Evolutionary conservation across 2,113 vertebrate genomes (phyloP).

Genomic region (Psammodynastes pulverulentus): DNA sequence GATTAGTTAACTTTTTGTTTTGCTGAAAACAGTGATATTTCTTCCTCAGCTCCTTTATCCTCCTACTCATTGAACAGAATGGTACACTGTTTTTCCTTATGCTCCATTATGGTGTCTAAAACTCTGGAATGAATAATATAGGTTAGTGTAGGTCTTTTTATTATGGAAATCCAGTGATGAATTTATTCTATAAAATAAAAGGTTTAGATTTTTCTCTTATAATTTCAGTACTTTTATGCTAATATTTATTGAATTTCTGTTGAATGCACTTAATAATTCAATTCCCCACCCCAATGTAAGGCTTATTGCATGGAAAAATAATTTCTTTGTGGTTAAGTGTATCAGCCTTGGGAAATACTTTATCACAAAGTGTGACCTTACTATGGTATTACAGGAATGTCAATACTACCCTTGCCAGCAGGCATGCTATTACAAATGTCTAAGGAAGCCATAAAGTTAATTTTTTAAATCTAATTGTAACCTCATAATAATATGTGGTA

Average conservation of each 20-base stretch:
- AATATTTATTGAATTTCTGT: neutral
- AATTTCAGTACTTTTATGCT: neutral
- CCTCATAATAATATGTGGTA: too few species aligned
- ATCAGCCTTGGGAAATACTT: neutral
- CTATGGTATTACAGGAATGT: neutral
- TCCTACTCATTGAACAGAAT: constrained; percentile 10
- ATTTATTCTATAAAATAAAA: neutral
- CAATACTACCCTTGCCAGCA: neutral
- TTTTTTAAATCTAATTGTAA: neutral
- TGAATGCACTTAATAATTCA: neutral
- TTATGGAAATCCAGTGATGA: constrained; percentile 18
- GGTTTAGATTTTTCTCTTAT: neutral
- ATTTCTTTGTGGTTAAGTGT: neutral
- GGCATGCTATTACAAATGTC: neutral
- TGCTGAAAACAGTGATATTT: neutral
- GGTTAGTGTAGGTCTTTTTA: neutral
- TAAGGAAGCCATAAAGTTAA: neutral
- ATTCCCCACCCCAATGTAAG: neutral
- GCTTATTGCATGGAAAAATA: neutral
- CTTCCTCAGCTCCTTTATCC: neutral
- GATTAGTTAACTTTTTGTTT: constrained; percentile 3
- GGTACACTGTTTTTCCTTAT: constrained; percentile 46
- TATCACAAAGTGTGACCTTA: constrained; percentile 2
- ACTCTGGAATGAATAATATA: neutral
- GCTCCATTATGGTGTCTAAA: constrained; percentile 13